Conservation (phyloP, 2,113 vertebrate species). For the Phoenicopterus ruber region DNA sequence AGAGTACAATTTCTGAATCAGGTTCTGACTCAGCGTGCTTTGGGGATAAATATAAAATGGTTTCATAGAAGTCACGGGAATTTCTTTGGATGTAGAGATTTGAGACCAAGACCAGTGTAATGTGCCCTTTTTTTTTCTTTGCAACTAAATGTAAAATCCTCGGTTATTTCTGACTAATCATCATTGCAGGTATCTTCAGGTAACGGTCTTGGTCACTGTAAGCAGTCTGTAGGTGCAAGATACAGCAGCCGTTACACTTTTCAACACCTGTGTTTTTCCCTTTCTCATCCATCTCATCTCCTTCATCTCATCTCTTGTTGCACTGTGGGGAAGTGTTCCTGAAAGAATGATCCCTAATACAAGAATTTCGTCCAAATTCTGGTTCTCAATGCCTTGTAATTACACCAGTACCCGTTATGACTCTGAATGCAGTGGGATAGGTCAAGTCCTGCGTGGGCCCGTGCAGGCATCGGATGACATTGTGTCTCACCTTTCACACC, state of each 20-base stretch:
- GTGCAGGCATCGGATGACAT: not conserved
- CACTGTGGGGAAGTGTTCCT: not conserved
- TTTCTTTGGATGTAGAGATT: not conserved
- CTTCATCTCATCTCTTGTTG: not conserved
- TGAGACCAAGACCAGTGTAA: not conserved
- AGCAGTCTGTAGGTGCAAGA: not conserved
- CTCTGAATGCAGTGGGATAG: not conserved
- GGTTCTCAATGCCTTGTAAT: not conserved
- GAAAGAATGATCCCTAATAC: not conserved
- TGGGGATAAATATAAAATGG: not conserved
- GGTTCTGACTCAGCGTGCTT: not conserved
- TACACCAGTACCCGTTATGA: accelerated
- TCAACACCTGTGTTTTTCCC: not conserved
- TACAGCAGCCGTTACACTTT: not conserved
- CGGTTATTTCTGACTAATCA: not conserved
- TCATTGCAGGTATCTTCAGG: not conserved
- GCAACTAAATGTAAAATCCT: not conserved
- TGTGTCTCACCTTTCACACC: not conserved
- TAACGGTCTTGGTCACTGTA: not conserved
- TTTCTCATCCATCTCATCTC: not conserved
- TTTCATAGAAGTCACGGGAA: not conserved
- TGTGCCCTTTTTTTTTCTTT: not conserved
- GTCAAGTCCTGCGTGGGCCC: not conserved
- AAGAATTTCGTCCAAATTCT: not conserved
- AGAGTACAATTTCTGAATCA: not conserved